phyloP scores from a whole-genome alignment of 1,140 invertebrate species.

The Nasonia longicornis region DNA sequence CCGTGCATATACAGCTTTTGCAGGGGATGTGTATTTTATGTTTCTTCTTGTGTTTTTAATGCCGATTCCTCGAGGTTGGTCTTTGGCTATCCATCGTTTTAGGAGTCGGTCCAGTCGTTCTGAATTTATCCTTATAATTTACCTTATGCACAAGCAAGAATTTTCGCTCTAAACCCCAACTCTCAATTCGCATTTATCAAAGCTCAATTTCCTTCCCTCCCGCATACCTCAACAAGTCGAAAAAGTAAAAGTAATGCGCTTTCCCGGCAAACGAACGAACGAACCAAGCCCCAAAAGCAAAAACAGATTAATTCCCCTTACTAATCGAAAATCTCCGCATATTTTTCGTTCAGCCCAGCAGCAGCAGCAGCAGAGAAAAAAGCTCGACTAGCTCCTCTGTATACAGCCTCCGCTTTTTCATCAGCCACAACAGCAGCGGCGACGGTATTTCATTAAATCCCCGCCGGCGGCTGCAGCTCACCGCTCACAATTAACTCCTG shows the following conservation, averaged over 20 bases:
- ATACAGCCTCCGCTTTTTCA: conserved; percentile 15
- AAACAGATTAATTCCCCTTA: conserved; percentile 7
- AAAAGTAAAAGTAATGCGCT: no score
- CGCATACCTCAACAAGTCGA: neutral
- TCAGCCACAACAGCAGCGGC: neutral
- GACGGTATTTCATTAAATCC: conserved; percentile 22
- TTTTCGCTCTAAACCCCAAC: no score
- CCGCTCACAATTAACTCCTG: conserved; percentile 16
- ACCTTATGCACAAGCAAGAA: no score
- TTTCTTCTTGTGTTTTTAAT: no score
- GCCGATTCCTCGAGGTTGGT: no score
- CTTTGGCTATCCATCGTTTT: no score
- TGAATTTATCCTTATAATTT: no score
- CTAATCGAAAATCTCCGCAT: neutral
- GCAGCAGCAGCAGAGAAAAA: neutral
- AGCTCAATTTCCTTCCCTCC: no score
- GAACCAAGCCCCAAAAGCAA: neutral
- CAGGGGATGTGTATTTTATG: no score
- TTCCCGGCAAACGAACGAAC: no score
- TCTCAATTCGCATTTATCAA: no score
- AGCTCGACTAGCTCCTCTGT: neutral
- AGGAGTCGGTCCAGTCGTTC: no score
- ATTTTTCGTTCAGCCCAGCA: neutral
- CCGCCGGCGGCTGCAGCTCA: neutral
- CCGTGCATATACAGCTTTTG: neutral